Percentiles rank a stretch among this genome's conserved stretches.
Conservation (phyloP, 2,113 vertebrate species). For the Scartelaos histophorus region DNA sequence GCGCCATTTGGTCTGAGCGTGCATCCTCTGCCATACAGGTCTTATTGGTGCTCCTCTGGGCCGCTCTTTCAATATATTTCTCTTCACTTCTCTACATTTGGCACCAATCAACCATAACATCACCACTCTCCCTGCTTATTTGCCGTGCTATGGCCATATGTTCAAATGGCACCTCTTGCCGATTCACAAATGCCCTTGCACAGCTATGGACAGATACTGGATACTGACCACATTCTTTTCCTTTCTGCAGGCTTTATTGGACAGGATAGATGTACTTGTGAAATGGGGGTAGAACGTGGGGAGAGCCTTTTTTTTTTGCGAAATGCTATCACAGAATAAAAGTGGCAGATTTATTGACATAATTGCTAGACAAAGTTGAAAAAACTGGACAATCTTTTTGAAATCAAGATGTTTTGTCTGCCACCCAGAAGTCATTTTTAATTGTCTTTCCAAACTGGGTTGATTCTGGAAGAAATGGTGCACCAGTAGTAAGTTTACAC, state of each 20-base stretch:
- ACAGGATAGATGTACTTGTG: neutral
- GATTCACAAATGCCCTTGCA: neutral
- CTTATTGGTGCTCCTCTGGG: constrained; percentile 22
- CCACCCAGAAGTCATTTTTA: no score
- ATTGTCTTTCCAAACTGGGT: no score
- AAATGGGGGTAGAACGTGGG: no score
- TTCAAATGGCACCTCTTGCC: neutral
- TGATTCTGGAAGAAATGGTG: no score
- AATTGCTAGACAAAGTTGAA: no score
- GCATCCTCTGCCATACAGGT: constrained; percentile 14
- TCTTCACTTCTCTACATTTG: neutral
- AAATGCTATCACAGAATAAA: neutral
- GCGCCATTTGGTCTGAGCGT: constrained; percentile 20
- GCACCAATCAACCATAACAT: neutral
- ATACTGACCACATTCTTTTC: neutral
- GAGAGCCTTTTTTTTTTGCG: no score
- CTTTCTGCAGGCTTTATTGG: neutral
- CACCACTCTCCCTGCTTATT: neutral
- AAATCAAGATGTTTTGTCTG: no score
- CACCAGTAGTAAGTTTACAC: no score
- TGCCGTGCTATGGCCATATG: neutral
- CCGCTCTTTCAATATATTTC: constrained; percentile 8
- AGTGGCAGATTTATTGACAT: no score
- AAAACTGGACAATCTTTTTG: no score
- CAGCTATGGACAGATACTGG: neutral